A percentile compares a stretch with the other conserved stretches of the same genome.
These are phyloP conservation scores for Anguilla rostrata DNA, from an alignment of 2,113 vertebrate genomes.

Conservation along the genomic window DNA sequence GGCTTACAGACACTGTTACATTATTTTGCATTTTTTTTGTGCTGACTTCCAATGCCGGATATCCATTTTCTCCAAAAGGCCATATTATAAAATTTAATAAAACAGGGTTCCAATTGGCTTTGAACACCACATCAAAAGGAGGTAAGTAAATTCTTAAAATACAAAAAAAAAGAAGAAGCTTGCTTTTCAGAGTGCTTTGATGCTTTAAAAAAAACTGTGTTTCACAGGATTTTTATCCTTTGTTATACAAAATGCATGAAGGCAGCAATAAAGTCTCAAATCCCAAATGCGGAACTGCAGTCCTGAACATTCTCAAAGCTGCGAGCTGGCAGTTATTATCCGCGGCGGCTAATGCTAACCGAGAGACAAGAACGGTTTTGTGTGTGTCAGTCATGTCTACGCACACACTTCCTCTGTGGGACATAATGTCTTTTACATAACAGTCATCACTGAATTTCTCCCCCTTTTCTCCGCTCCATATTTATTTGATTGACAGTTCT, in stretches of 20 bases:
- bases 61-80: constrained; percentile 50
- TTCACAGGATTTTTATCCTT: constrained; percentile 48
- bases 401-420: neutral
- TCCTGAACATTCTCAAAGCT: constrained; percentile 29
- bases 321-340: neutral
- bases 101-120: constrained; percentile 51
- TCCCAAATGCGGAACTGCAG: constrained; percentile 29
- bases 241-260: constrained; percentile 50
- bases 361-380: neutral
- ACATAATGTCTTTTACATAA: neutral
- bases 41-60: constrained; percentile 41
- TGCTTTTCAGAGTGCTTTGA: constrained; percentile 63
- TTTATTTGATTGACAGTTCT: neutral
- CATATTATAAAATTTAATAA: neutral
- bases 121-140: constrained; percentile 70
- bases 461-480: neutral
- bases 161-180: constrained; percentile 42
- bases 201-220: constrained; percentile 52
- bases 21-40: constrained; percentile 41
- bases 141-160: constrained; percentile 56
- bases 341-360: constrained; percentile 28
- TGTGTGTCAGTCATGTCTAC: neutral
- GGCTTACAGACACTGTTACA: too few species aligned
- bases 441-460: neutral
- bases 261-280: constrained; percentile 21